Percentiles rank a stretch among this genome's conserved stretches.
Evolutionary conservation across 2,888 invertebrate species (phyloP).

Genomic region (Idaea biselata): DNA sequence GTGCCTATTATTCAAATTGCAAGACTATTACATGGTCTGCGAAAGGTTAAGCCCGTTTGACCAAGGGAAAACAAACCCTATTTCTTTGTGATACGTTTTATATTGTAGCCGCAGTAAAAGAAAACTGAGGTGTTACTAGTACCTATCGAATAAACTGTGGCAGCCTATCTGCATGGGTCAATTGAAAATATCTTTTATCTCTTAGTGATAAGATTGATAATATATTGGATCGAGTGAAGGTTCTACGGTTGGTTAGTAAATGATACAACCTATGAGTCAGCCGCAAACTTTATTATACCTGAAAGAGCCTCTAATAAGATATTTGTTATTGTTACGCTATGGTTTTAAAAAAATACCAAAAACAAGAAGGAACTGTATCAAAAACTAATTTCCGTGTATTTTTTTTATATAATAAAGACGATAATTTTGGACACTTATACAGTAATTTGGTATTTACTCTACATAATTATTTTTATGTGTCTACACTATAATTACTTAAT

Average conservation of each 20-base stretch:
- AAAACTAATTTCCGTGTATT: background rate
- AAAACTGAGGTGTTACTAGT: background rate
- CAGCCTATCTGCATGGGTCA: background rate
- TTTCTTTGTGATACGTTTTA: background rate
- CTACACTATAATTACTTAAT: too few species aligned
- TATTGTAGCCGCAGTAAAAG: background rate
- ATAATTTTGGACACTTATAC: background rate
- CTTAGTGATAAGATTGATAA: background rate
- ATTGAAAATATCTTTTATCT: background rate
- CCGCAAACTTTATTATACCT: constrained; percentile 30
- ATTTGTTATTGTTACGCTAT: constrained; percentile 1
- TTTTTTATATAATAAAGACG: background rate
- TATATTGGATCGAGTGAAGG: background rate
- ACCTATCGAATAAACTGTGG: background rate
- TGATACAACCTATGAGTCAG: constrained; percentile 58
- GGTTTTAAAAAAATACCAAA: background rate
- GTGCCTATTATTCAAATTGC: constrained; percentile 62
- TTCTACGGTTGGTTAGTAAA: background rate
- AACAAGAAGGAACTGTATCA: background rate
- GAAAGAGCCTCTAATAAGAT: constrained; percentile 23
- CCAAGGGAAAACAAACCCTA: constrained; percentile 18
- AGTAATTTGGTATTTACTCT: background rate
- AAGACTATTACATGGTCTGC: constrained; percentile 55
- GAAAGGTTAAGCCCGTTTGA: constrained; percentile 19
- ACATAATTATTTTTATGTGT: background rate